Percentiles rank a stretch among this genome's conserved stretches.
These are phyloP conservation scores for Chlamydotis undulata DNA, from an alignment of 2,113 vertebrate genomes.

Conservation along the genomic window DNA sequence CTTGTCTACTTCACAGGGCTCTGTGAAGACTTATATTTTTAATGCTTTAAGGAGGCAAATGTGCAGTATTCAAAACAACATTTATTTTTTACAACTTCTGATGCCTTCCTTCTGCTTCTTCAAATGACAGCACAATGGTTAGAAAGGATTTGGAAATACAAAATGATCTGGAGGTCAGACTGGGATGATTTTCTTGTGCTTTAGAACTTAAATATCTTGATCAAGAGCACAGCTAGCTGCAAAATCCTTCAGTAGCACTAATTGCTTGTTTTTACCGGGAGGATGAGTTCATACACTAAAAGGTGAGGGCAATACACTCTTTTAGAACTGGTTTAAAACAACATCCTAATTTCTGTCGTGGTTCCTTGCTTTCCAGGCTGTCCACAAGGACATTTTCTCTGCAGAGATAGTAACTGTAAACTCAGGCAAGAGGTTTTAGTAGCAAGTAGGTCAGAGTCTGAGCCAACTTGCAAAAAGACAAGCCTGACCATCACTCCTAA, in stretches of 20 bases:
- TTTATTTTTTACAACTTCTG: background rate
- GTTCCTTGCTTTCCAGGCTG: background rate
- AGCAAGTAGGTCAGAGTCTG: background rate
- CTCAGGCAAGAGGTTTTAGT: background rate
- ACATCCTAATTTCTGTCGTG: background rate
- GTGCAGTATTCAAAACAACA: background rate
- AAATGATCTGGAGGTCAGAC: background rate
- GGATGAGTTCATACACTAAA: background rate
- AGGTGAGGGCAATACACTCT: background rate
- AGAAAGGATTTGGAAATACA: background rate
- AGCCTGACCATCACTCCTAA: background rate
- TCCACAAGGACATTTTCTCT: background rate
- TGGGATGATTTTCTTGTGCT: background rate
- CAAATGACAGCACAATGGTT: background rate
- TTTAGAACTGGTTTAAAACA: background rate
- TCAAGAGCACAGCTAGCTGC: background rate
- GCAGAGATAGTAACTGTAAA: background rate
- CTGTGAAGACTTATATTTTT: background rate
- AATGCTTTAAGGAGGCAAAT: background rate
- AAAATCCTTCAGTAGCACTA: background rate
- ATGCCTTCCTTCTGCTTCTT: background rate
- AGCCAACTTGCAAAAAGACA: background rate
- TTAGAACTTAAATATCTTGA: background rate
- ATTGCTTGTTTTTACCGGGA: background rate
- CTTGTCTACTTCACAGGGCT: background rate